Base-by-base conservation (phyloP, 2,797 vertebrate genomes). In the Lagodon rhomboides region DNA sequence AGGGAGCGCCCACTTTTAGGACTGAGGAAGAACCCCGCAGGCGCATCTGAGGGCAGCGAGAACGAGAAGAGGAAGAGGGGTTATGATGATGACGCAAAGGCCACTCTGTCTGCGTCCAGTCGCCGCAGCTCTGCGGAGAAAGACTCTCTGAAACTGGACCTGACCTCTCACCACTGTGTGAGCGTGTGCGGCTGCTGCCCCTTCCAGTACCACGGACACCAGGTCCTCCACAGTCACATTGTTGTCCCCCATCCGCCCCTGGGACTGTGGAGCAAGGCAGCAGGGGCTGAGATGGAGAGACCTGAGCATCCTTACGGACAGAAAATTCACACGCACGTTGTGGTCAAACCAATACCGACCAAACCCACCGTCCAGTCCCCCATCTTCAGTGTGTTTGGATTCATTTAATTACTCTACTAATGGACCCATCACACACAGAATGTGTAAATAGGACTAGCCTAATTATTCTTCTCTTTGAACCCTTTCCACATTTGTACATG, bases 271-370 rank as follows among this genome's bases (percentile, higher is more conserved):
- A 93, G 96, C 83, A 98, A 97, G 85, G 91, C 90, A 22, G 61
- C 83, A 0, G 92, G 79, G 0, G 83, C 91, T 46, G 94, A 96
- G 0, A 91, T 95, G 66, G 96, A 96, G 22, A 90, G 87, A 3
- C 85, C 91, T 0, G 89, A 91, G 63, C 86, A 75, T 0, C 88
- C 86, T 47, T 92, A 92, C 23, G 95, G 94, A 68, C 96, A 95
- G 73, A 97, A 95, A 79, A 89, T 96, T n/a, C 95, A 95, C 91
- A 95, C 95, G 38, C 98, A 99, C 0, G 95, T 98, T 79, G 97
- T 99, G 68, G 96, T 99, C 87, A 99, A 99, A 91, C 98, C 98
- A 25, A 99, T 99, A 71, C 98, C 98, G 55, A 99, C 98, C 38
- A 99, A 99, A 85, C 98, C 98, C 0, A 82, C 96, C 0, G 74